Evolutionary conservation across 2,113 vertebrate species (phyloP), one percentile per base, ranked within the genome.

Genomic region (Leuciscus idus): DNA sequence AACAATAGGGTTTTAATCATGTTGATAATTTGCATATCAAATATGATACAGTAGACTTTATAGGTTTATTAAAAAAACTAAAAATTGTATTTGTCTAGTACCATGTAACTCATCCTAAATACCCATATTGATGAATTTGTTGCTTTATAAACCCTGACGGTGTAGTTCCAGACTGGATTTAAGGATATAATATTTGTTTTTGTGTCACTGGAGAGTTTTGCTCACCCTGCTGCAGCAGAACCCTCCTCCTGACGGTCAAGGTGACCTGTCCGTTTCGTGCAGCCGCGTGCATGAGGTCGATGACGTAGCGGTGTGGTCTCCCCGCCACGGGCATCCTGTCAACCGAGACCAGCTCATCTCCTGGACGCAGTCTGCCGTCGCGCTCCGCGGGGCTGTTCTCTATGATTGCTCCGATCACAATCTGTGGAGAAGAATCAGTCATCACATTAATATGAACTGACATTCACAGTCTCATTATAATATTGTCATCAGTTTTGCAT

Each of bases 281-380:
- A 43, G 98, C 98, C 0, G 98, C 97, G 90, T 99, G 98, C 98
- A 99, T 99, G 83, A 99, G 96, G 93, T 99, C 98, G 84, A 99
- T 99, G 91, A 99, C 98, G 0, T 98, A 98, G 94, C 97, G 96
- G 95, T 99, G 98, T 21, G 98, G 97, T 95, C 98, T 97, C 90
- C 98, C 98, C 0, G 96, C 97, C 92, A 99, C 98, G 72, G 97
- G 96, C 86, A 99, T 98, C 88, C 98, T 97, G 75, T 99, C 98
- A n/a, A 99, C 98, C 0, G 97, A 98, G 90, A 99, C 96, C 43
- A 99, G 94, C 93, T 99, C 98, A 55, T 99, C 98, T 5, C 98
- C 98, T 0, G 98, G 98, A 73, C 97, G 96, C 43, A 99, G 96
- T 48, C 98, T 96, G 11, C 98, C 98, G 2, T 99, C 98, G 81